A percentile compares a stretch with the other conserved stretches of the same genome.
Conservation (phyloP, 1,140 invertebrate species). For the Lerema accius region DNA sequence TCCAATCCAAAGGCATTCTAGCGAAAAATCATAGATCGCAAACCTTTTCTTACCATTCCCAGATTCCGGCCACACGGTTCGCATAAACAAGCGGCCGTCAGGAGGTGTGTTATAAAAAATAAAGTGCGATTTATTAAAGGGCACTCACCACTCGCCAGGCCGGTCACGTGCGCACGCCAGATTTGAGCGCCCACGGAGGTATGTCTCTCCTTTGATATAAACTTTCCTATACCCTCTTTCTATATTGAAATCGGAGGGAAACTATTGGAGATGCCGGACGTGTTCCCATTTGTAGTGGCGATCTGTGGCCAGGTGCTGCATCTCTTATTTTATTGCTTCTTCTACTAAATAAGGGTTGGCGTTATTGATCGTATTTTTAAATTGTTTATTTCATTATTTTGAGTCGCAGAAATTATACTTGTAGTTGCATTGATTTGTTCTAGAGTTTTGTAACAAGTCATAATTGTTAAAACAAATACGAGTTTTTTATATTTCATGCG, state of each 20-base stretch:
- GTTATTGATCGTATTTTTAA: neutral
- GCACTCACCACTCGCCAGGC: conserved; percentile 41
- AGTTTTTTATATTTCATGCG: too few species aligned
- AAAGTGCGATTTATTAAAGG: conserved; percentile 74
- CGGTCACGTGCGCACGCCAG: conserved; percentile 64
- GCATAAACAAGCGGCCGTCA: conserved; percentile 66
- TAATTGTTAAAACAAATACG: too few species aligned
- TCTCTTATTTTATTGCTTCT: conserved; percentile 2
- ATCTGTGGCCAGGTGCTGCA: conserved; percentile 21
- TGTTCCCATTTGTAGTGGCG: conserved; percentile 32
- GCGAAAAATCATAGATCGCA: conserved; percentile 34
- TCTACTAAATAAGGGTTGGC: conserved; percentile 5
- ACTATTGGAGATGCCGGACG: conserved; percentile 45
- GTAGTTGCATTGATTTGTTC: too few species aligned
- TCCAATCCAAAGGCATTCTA: conserved; percentile 6
- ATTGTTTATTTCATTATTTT: too few species aligned
- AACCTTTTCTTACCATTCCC: conserved; percentile 42
- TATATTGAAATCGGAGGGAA: conserved; percentile 60
- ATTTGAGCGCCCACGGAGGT: conserved; percentile 64
- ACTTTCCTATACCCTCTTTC: conserved; percentile 49
- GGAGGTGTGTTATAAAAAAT: conserved; percentile 74
- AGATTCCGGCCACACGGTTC: conserved; percentile 58
- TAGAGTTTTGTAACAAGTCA: too few species aligned
- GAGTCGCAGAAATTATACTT: too few species aligned
- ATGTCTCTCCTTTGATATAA: conserved; percentile 57